Evolutionary conservation across 2,888 invertebrate genomes (phyloP).

Genomic region (Orchesellides sinensis): DNA sequence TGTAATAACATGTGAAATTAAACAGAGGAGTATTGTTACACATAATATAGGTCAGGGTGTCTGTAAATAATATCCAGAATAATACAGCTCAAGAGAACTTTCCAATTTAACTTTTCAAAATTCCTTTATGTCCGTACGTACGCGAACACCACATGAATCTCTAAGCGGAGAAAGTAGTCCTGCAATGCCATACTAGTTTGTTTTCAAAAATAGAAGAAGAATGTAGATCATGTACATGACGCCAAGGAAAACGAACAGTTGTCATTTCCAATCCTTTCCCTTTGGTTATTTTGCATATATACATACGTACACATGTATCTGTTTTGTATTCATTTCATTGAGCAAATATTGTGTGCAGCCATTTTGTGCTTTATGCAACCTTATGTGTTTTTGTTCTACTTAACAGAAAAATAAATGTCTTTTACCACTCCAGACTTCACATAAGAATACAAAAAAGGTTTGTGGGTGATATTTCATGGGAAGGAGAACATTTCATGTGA

Average conservation of each 20-base stretch:
- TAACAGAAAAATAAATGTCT: background rate
- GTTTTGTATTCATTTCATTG: constrained; percentile 1
- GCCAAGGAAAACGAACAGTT: background rate
- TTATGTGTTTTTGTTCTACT: background rate
- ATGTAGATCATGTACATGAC: background rate
- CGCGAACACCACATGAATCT: too few species aligned
- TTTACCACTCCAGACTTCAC: background rate
- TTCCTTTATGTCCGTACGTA: too few species aligned
- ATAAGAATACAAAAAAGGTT: constrained; percentile 1
- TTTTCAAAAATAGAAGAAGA: background rate
- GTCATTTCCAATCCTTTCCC: background rate
- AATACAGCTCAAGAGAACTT: too few species aligned
- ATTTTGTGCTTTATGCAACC: background rate
- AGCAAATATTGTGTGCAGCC: background rate
- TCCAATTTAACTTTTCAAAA: too few species aligned
- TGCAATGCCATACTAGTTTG: too few species aligned
- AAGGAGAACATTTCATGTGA: background rate
- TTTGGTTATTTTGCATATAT: background rate
- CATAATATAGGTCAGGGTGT: too few species aligned
- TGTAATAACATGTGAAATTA: too few species aligned
- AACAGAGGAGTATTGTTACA: too few species aligned
- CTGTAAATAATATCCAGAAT: too few species aligned
- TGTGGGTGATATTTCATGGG: background rate
- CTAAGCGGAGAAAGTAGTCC: too few species aligned
- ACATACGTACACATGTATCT: too few species aligned